Evolutionary conservation across 2,888 invertebrate genomes (phyloP), one percentile per base, ranked within the genome.

Genomic region (Camponotus fellah): DNA sequence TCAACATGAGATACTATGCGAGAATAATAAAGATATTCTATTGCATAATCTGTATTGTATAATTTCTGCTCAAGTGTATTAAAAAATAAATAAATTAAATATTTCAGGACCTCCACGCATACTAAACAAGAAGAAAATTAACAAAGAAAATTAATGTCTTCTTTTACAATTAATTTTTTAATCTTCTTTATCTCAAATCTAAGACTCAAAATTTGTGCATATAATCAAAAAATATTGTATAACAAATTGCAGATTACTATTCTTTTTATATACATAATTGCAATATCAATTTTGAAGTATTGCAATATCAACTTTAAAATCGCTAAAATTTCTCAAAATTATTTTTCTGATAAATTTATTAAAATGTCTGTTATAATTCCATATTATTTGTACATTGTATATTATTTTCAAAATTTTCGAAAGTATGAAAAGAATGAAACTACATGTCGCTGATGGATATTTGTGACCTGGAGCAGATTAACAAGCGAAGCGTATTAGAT

Each of bases 401-500:
- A 26, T 58, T 8, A 68, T 56, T 77, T 77, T 32, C n/a, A 10
- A 53, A 53, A 53, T 8, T 53, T 53, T 53, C 32, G 26, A 26
- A 10, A 14, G n/a, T 37, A n/a, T 10, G 3, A 60, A 34, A 71
- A 10, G 12, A n/a, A 34, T 10, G 21, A 14, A 77, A 58, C 32
- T 14, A 17, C 32, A 17, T 9, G 9, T 21, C 17, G 9, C 26
- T 32, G 8, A 37, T 60, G n/a, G 34, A 14, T 21, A 32, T 14
- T n/a, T 12, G 60, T 21, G 34, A 79, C 10, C 14, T 21, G 69
- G 8, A 26, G 60, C 46, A 46, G 17, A 12, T 34, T 58, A 68
- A 43, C 69, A 14, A 43, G 8, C 60, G 26, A 53, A 26, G 37
- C 26, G 37, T 37, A 80, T 80, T 58, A 80, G 79, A 72, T 72